A percentile compares a stretch with the other conserved stretches of the same genome.
Evolutionary conservation across 1,140 invertebrate genomes (phyloP).

Genomic region (Portunus trituberculatus): DNA sequence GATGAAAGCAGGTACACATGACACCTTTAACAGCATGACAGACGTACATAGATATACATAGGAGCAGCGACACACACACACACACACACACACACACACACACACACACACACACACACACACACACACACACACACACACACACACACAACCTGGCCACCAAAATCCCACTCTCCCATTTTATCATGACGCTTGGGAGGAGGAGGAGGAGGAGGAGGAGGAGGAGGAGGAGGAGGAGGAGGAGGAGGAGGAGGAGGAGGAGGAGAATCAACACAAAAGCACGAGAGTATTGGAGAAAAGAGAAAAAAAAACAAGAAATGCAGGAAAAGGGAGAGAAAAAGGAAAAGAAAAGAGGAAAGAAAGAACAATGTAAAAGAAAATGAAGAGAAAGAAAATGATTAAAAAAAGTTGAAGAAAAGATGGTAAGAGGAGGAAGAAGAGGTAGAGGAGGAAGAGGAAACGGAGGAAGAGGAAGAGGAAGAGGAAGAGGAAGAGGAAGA

Average conservation of each 20-base stretch:
- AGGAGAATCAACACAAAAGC: too few relatives aligned
- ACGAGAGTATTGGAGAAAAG: too few relatives aligned
- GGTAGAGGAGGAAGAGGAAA: neutral
- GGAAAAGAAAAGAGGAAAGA: neutral
- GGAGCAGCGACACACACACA: neutral
- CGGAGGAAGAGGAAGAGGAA: too few relatives aligned
- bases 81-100: conserved; percentile 31
- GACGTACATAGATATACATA: neutral
- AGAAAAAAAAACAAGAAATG: too few relatives aligned
- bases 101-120: conserved; percentile 21
- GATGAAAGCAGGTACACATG: too few relatives aligned
- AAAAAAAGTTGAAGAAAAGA: neutral
- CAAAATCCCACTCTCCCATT: too few relatives aligned
- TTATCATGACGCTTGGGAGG: neutral
- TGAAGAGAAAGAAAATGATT: too few relatives aligned
- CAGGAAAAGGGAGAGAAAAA: too few relatives aligned
- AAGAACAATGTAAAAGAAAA: too few relatives aligned
- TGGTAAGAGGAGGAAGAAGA: neutral
- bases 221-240: too few relatives aligned
- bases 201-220: neutral
- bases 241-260: too few relatives aligned
- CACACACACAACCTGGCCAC: neutral
- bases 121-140: neutral
- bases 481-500: neutral
- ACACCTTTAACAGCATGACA: neutral